A percentile compares a stretch with the other conserved stretches of the same genome.
Evolutionary conservation across 1,140 invertebrate genomes (phyloP).

Genomic region (Dendrolimus punctatus): DNA sequence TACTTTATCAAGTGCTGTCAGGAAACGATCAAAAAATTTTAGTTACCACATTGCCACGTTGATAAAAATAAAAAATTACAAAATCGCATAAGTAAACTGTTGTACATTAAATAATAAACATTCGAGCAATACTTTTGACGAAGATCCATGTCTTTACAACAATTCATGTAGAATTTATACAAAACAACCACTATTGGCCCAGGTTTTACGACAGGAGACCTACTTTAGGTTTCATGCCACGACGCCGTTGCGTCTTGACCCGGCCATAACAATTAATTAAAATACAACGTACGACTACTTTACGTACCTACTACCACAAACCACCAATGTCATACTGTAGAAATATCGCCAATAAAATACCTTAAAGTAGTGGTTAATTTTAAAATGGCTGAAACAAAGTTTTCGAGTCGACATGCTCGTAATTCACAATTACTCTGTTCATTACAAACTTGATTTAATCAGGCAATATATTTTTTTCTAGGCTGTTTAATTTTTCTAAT

Average conservation of each 20-base stretch:
- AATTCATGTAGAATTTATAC: conserved; percentile 26
- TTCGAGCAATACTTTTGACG: background rate
- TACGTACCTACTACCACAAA: conserved; percentile 9
- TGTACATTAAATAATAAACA: background rate
- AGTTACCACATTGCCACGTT: too few species aligned
- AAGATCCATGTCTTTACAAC: conserved; percentile 10
- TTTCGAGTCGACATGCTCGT: background rate
- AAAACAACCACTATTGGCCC: conserved; percentile 23
- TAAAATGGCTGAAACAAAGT: conserved; percentile 8
- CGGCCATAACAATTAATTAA: conserved; percentile 59
- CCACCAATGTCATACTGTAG: conserved; percentile 37
- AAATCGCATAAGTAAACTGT: too few species aligned
- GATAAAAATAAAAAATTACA: too few species aligned
- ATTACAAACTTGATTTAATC: background rate
- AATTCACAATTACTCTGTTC: conserved; percentile 3
- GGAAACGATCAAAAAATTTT: background rate
- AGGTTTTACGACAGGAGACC: conserved; percentile 16
- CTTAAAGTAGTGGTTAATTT: background rate
- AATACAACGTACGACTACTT: conserved; percentile 41
- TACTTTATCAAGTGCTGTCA: too few species aligned
- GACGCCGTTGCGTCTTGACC: conserved; percentile 44
- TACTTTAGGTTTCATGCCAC: conserved; percentile 39
- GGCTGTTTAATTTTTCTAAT: background rate
- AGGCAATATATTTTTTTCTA: conserved; percentile 3
- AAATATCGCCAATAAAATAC: conserved; percentile 23